These are phyloP conservation scores for Dromococcyx pavoninus DNA, from an alignment of 2,797 vertebrate genomes.

Conservation along the genomic window DNA sequence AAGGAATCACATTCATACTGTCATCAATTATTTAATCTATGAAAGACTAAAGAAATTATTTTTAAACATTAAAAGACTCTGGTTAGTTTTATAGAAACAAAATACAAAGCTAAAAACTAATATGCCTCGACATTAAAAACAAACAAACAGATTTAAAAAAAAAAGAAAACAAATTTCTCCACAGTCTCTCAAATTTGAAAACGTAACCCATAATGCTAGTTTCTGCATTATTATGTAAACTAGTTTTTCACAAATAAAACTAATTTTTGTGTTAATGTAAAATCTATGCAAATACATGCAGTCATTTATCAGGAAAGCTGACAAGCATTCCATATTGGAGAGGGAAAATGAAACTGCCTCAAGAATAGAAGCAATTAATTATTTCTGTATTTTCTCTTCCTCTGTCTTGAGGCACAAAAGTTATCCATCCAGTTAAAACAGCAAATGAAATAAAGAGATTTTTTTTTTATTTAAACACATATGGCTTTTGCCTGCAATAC, in stretches of 20 bases:
- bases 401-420: constrained; percentile 84
- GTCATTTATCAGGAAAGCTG: constrained; percentile 96
- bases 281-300: constrained; percentile 98
- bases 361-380: constrained; percentile 93
- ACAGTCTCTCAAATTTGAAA: constrained; percentile 63
- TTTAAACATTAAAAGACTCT: background rate
- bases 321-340: constrained; percentile 95
- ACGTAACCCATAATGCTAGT: constrained; percentile 72
- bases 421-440: constrained; percentile 83
- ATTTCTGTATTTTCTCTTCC: constrained; percentile 87
- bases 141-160: background rate
- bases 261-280: constrained; percentile 89
- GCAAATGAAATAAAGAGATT: constrained; percentile 83
- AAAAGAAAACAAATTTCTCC: background rate
- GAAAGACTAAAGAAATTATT: background rate
- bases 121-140: background rate
- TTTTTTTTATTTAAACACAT: constrained; percentile 81
- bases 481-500: constrained; percentile 84
- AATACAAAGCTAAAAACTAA: constrained; percentile 20
- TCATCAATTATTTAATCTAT: background rate
- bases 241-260: constrained; percentile 87
- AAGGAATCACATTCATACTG: background rate
- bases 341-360: constrained; percentile 86
- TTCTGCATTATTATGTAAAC: constrained; percentile 87
- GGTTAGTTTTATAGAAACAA: constrained; percentile 7